Evolutionary conservation across 2,797 vertebrate genomes (phyloP), one percentile per base, ranked within the genome.

Genomic region (Ciconia nigra): DNA sequence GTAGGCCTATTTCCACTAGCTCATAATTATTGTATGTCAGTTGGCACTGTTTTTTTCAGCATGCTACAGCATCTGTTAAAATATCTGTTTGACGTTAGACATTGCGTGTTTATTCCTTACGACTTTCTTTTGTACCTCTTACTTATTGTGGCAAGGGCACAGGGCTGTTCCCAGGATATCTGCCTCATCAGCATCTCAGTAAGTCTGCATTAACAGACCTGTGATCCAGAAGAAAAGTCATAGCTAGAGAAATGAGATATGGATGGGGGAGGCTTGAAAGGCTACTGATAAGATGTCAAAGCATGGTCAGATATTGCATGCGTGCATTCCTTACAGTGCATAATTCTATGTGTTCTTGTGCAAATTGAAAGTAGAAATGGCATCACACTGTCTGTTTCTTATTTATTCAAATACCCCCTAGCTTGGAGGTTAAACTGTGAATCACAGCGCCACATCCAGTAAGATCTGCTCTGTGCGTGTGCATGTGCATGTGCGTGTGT

Each of bases 301-400:
- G 19, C 41, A 29, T 24, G 14, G 37, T 17, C 65, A 86, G 49
- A 41, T 70, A 26, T 5, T 54, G 9, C 42, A 35, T 28, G 13
- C 25, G 21, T 0, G 1, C 2, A 0, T n/a, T 73, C 21, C 21
- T 82, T 62, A 41, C 5, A 5, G 29, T 58, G 19, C 28, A 8
- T 42, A 26, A 29, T 35, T 87, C 15, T 17, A 19, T 51, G 37
- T 47, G 14, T 16, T 70, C 22, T 47, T 54, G 11, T 63, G 51
- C 35, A 54, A 62, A 77, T 17, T 71, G 28, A 62, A 83, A 87
- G 47, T 33, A 71, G 63, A 93, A 76, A 57, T 63, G 25, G 14
- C 2, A 3, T 61, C 29, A 35, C 7, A 33, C 11, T n/a, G 19
- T 37, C 41, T 66, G 8, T 52, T 67, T 84, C 35, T 44, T 82